Base-by-base conservation (phyloP, 2,888 invertebrate species). In the Scaptomyza tumidula region DNA sequence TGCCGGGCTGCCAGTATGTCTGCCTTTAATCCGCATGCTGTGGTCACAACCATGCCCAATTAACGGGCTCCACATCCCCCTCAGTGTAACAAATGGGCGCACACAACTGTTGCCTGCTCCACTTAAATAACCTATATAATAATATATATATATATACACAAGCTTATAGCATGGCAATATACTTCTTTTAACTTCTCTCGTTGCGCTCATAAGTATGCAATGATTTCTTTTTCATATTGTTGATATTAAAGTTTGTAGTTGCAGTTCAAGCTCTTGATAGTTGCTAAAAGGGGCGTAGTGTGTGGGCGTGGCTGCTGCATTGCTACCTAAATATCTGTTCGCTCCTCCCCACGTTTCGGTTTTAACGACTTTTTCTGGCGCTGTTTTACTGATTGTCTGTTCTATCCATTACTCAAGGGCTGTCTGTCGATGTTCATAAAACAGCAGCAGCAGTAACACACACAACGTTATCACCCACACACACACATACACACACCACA, bases 1-100 rank as follows among this genome's bases (percentile, higher is more conserved):
- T 78, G 79, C 86, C 80, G 86, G 76, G 83, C 70, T 76, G 62
- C 50, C 84, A 66, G 70, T 64, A 54, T 83, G 88, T 86, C 86
- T 88, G 86, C 71, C 71, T 62, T 37, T 56, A 11, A 35, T 35
- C 52, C 52, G 56, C 56, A 27, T 14, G 29, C 14, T 71, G 58
- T 46, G 58, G 58, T 59, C 53, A 46, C 65, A 57, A 64, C 60
- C 65, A 71, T 77, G 72, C 73, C 73, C 74, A 74, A 74, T 74
- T 74, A 74, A 77, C 57, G 48, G 56, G 49, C 24, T 24, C 52
- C 24, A n/a, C 24, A 44, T 3, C 24, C 13, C 10, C n/a, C 35
- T 7, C 37, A 1, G 13, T 5, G 1, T n/a, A 24, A 24, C 2
- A 24, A 24, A 24, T 43, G 41, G 41, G 29, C 16, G 29, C 16